Evolutionary conservation across 2,888 invertebrate species (phyloP), one percentile per base, ranked within the genome.

Genomic region (Heliconius sara): DNA sequence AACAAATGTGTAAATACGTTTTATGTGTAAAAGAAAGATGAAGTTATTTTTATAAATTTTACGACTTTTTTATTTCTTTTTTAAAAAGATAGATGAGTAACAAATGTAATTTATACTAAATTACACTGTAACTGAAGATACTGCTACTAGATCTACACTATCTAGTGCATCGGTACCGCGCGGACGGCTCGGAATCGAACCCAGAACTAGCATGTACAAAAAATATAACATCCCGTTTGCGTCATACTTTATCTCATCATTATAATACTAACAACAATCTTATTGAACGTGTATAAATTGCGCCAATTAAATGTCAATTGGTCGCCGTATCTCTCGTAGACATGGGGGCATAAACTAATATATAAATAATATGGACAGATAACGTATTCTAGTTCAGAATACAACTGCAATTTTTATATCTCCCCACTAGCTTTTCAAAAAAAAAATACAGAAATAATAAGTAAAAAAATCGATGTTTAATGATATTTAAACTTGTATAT

Each of bases 301-400:
- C 81, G 77, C 76, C 68, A 82, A 84, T 82, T 80, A 80, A 68
- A 74, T 80, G 77, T 77, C 76, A 79, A 78, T 78, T 82, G 80
- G 75, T 27, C 57, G 77, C 16, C 63, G 68, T 66, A 79, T 67
- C 80, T 77, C 77, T 73, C 77, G 63, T 60, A 47, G 60, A 73
- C 73, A 70, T 52, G 67, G 65, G 77, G 60, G 60, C 79, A 77
- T 43, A 77, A 9, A 60, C 9, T 25, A n/a, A 70, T 7, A 27
- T 72, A 34, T 78, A 75, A 39, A 71, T 70, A 30, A 71, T 70
- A 30, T n/a, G 25, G 30, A 43, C n/a, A 70, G 12, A 78, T 22
- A 65, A 75, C 39, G 7, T 27, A 47, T 5, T 63, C 16, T 75
- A 78, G 80, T 60, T 47, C 7, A 39, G 63, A 75, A 75, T 75